Percentiles rank a stretch among this genome's conserved stretches.
phyloP scores from a whole-genome alignment of 2,888 invertebrate species.

The Tortricodes alternella region DNA sequence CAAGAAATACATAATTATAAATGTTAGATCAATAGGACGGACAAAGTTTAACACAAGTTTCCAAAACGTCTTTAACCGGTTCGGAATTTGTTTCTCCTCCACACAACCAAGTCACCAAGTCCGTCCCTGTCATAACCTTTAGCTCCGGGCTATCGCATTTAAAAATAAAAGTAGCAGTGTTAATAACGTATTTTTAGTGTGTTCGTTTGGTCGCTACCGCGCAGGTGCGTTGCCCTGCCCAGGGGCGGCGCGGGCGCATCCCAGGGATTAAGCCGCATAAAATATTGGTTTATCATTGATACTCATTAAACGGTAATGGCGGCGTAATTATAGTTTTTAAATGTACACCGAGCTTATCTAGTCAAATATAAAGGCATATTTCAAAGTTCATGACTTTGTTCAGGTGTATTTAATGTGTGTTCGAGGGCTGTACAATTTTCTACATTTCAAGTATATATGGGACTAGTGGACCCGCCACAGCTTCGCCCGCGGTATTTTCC shows the following conservation, averaged over 20 bases:
- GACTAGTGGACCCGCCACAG: too few relatives aligned
- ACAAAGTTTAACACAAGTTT: too few relatives aligned
- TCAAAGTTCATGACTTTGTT: background rate
- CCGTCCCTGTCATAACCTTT: slow-evolving; percentile 75
- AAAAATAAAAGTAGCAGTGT: slow-evolving; percentile 78
- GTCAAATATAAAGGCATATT: background rate
- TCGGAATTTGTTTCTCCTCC: background rate
- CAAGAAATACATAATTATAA: too few relatives aligned
- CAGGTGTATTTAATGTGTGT: too few relatives aligned
- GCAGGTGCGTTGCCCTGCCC: slow-evolving; percentile 40
- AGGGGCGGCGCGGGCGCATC: slow-evolving; percentile 7
- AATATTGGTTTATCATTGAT: slow-evolving; percentile 29
- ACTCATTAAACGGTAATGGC: slow-evolving; percentile 13
- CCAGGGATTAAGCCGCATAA: slow-evolving; percentile 25
- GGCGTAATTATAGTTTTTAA: slow-evolving; percentile 19
- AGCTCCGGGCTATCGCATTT: slow-evolving; percentile 75
- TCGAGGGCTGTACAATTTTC: too few relatives aligned
- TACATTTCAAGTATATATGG: too few relatives aligned
- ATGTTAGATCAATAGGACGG: too few relatives aligned
- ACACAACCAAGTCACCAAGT: slow-evolving; percentile 37
- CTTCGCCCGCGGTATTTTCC: too few relatives aligned
- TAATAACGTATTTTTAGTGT: slow-evolving; percentile 75
- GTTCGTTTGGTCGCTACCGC: slow-evolving; percentile 66
- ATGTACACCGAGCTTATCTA: slow-evolving; percentile 8
- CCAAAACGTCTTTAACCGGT: too few relatives aligned